These are phyloP conservation scores for Micrasema longulum DNA, from an alignment of 1,140 invertebrate species.

Conservation along the genomic window DNA sequence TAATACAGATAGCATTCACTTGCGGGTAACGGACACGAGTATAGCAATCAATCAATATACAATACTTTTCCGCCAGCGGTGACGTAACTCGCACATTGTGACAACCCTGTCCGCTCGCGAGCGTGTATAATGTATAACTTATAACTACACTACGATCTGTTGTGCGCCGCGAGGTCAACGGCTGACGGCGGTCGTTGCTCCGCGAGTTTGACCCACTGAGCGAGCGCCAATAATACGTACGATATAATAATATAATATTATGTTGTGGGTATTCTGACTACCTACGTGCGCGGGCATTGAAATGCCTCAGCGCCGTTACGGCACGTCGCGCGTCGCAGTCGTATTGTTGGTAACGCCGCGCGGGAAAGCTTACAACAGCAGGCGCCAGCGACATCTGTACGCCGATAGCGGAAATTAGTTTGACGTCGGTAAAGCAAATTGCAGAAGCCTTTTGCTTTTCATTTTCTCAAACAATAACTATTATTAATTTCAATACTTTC, in stretches of 20 bases:
- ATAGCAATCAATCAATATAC: too few relatives aligned
- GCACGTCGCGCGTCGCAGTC: slow-evolving; percentile 14
- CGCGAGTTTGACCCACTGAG: slow-evolving; percentile 70
- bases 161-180: slow-evolving; percentile 67
- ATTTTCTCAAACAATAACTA: too few relatives aligned
- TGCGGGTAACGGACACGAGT: too few relatives aligned
- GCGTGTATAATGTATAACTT: too few relatives aligned
- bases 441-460: too few relatives aligned
- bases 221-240: slow-evolving; percentile 52
- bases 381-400: slow-evolving; percentile 23
- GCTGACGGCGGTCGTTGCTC: slow-evolving; percentile 69
- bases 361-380: too few relatives aligned
- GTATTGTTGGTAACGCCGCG: slow-evolving; percentile 19
- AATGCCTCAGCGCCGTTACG: slow-evolving; percentile 22
- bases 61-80: too few relatives aligned
- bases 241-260: slow-evolving; percentile 17
- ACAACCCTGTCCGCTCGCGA: slow-evolving; percentile 12
- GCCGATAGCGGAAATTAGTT: background rate
- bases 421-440: slow-evolving; percentile 26
- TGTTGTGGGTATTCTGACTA: background rate
- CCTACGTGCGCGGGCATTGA: slow-evolving; percentile 23
- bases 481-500: too few relatives aligned
- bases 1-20: too few relatives aligned
- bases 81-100: too few relatives aligned
- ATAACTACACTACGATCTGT: too few relatives aligned